A percentile compares a stretch with the other conserved stretches of the same genome.
phyloP scores from a whole-genome alignment of 1,140 invertebrate genomes.

The Euglossa dilemma region DNA sequence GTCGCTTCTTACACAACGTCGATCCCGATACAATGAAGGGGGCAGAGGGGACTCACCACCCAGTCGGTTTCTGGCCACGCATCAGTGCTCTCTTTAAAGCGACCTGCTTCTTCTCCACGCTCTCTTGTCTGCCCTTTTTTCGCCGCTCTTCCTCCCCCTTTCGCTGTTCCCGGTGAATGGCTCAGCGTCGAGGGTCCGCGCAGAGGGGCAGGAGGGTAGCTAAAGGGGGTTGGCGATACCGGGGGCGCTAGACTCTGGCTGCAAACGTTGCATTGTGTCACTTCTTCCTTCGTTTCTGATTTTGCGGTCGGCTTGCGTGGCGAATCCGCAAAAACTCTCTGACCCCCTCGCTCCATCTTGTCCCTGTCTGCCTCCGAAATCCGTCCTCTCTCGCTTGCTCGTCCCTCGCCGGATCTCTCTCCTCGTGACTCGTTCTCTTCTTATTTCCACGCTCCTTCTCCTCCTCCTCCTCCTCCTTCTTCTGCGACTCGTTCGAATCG shows the following conservation, averaged over 20 bases:
- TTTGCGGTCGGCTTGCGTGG: slow-evolving; percentile 82
- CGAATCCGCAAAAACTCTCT: slow-evolving; percentile 75
- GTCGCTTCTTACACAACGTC: slow-evolving; percentile 21
- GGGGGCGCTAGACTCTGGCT: slow-evolving; percentile 46
- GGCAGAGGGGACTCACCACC: slow-evolving; percentile 49
- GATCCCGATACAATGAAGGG: slow-evolving; percentile 61
- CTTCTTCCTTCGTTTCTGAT: slow-evolving; percentile 81
- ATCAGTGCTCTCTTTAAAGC: slow-evolving; percentile 80
- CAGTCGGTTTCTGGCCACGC: slow-evolving; percentile 71
- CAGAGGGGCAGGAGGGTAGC: slow-evolving; percentile 7
- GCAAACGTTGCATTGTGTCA: slow-evolving; percentile 78
- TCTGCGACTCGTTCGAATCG: too few relatives aligned
- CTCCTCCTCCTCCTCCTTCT: too few relatives aligned
- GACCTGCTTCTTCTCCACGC: slow-evolving; percentile 72
- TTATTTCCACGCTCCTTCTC: neutral
- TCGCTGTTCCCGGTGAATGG: slow-evolving; percentile 61
- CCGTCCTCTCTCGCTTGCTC: neutral
- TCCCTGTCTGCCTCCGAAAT: neutral
- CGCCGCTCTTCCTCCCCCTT: slow-evolving; percentile 51
- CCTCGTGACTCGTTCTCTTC: neutral
- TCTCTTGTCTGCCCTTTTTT: slow-evolving; percentile 53
- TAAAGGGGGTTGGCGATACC: slow-evolving; percentile 62
- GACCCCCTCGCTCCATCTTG: neutral
- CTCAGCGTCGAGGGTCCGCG: slow-evolving; percentile 46
- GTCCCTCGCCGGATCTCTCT: neutral